Percentiles rank a stretch among this genome's conserved stretches.
Evolutionary conservation across 2,888 invertebrate genomes (phyloP).

Genomic region (Philaethria dido): DNA sequence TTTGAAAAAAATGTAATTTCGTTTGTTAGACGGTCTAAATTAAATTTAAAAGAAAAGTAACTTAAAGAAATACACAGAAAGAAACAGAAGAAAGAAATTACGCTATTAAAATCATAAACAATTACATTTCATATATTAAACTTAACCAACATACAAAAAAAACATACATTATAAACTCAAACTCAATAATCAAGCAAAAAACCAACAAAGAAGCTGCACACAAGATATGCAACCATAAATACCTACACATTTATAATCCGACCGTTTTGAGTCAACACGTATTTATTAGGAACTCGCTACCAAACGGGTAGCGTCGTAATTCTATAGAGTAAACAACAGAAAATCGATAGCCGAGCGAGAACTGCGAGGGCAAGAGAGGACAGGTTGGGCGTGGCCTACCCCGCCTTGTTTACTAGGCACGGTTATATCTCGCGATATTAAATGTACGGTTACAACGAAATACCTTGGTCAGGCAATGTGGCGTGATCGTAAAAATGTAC

Average conservation of each 20-base stretch:
- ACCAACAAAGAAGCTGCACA: constrained; percentile 37
- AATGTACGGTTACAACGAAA: constrained; percentile 40
- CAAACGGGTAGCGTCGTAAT: constrained; percentile 58
- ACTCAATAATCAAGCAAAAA: neutral
- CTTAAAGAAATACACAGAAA: too few relatives aligned
- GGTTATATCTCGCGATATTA: constrained; percentile 42
- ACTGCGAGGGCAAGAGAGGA: constrained; percentile 54
- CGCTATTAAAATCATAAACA: too few relatives aligned
- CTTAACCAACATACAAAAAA: neutral
- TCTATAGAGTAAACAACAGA: constrained; percentile 69
- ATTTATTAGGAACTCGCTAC: constrained; percentile 49
- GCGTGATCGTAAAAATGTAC: constrained; percentile 37
- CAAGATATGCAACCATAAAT: constrained; percentile 37
- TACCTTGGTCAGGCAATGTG: constrained; percentile 38
- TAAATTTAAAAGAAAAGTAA: too few relatives aligned
- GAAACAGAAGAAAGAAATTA: too few relatives aligned
- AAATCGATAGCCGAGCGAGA: constrained; percentile 50
- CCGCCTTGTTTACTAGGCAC: constrained; percentile 59
- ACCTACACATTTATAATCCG: constrained; percentile 55
- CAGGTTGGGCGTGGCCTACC: constrained; percentile 68
- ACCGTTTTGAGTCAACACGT: constrained; percentile 61
- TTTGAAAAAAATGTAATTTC: too few relatives aligned
- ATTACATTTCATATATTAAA: neutral
- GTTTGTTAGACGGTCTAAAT: too few relatives aligned
- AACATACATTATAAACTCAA: neutral